Base-by-base conservation (phyloP, 2,888 invertebrate species). In the Cotesia congregata region DNA sequence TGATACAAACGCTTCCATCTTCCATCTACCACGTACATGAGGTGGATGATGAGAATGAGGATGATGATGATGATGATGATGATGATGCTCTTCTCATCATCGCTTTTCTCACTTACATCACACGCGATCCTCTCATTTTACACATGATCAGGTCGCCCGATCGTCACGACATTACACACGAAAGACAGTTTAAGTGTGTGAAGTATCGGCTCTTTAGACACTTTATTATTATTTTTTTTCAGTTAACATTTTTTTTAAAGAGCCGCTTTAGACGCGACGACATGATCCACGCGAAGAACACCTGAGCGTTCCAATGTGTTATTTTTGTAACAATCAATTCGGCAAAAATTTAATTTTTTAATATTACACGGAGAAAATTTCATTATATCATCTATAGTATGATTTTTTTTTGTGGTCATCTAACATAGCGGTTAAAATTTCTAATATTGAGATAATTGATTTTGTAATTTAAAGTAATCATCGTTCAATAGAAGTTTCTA, bases 241-340 rank as follows among this genome's bases (percentile, higher is more conserved):
- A 50, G 2, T 50, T 50, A 12, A 12, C 12, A 50, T 12, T 12
- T 50, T 50, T 50, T 50, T 50, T 9, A 50, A 50, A 9, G 12
- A 50, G 50, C 12, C 7, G 12, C 12, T 50, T 50, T 1, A 50
- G 12, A 78, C 78, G 38, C 80, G 78, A 78, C 80, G 80, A 80
- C 80, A 80, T 78, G 80, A 77, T 79, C 78, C 80, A 78, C 80
- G 80, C 80, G 79, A 79, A 72, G 76, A 74, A 78, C 65, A 65
- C 65, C 65, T 15, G 30, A 65, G 64, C 50, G 64, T 12, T 39
- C 50, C 38, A 73, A 74, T 50, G 12, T 50, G 30, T 30, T 30
- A 30, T 30, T 30, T 30, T 30, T 30, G 3, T 30, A 30, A 30
- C 3, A 30, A 30, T 30, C 30, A 30, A 30, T 30, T 30, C 30